Evolutionary conservation across 2,113 vertebrate species (phyloP).

Genomic region (Amazona guildingii): DNA sequence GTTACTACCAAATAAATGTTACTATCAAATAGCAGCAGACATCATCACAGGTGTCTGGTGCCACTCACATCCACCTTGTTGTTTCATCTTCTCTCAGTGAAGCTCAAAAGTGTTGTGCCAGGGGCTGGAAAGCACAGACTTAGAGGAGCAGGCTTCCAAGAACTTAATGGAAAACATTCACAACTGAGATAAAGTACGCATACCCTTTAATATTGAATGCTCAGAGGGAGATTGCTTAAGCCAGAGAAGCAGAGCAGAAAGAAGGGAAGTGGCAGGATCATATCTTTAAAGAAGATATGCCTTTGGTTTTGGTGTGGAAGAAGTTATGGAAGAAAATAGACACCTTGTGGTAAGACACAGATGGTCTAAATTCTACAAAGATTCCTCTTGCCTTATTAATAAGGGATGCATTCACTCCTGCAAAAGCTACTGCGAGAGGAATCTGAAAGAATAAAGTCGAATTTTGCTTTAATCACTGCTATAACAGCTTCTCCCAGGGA

Average conservation of each 20-base stretch:
- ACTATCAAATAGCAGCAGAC: neutral
- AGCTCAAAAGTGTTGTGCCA: neutral
- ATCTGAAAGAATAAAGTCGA: neutral
- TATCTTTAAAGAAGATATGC: neutral
- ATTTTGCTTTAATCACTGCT: neutral
- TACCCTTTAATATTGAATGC: neutral
- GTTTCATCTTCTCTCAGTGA: neutral
- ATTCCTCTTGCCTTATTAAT: neutral
- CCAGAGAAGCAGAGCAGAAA: neutral
- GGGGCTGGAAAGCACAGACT: neutral
- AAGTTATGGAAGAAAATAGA: neutral
- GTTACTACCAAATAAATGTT: neutral
- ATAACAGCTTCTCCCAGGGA: neutral
- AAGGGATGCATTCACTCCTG: neutral
- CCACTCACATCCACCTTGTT: neutral
- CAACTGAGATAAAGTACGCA: neutral
- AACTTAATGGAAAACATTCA: neutral
- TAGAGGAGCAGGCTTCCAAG: neutral
- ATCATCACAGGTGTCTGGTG: neutral
- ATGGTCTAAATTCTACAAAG: neutral
- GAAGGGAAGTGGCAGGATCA: neutral
- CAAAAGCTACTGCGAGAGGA: neutral
- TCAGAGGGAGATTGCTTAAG: neutral
- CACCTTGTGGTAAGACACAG: neutral
- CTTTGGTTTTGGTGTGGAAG: neutral